Evolutionary conservation across 2,888 invertebrate species (phyloP), one percentile per base, ranked within the genome.

Genomic region (Thelaira solivaga): DNA sequence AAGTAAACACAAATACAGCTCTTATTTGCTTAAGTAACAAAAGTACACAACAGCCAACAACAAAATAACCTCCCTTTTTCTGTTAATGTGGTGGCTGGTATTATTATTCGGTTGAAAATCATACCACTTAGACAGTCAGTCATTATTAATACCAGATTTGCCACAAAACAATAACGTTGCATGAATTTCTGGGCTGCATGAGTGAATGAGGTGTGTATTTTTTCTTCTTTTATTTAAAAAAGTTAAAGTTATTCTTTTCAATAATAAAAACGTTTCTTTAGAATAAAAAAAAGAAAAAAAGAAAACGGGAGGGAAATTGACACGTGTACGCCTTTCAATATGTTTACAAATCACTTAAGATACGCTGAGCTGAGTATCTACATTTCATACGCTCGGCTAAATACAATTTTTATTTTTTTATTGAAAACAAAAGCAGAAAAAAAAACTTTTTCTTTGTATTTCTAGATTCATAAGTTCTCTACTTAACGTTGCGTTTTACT

Each of bases 301-400:
- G 41, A 39, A 13, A 29, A 13, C 22, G 57, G 26, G 36, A 65
- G 73, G 67, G 85, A 87, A 85, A 82, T 82, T 84, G 87, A 85
- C 88, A 88, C 88, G 88, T 88, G 86, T 86, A 87, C 85, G 86
- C 87, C 86, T 86, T 86, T 87, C 74, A 87, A 88, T 88, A 88
- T 88, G 88, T 88, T 88, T 88, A 86, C 88, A 88, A 88, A 88
- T 88, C 88, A 88, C 88, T 88, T 88, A 86, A 88, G 85, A 87
- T 87, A 86, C 55, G 53, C 16, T 72, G 85, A 62, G 74, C n/a
- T n/a, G n/a, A n/a, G n/a, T n/a, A n/a, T n/a, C n/a, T 39, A 45
- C 47, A 72, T 68, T 74, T 75, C 72, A 79, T 79, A 69, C 79
- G 79, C 76, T 79, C 79, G 75, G 55, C 53, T 79, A 64, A 59